Conservation (phyloP, 2,113 vertebrate genomes). For the Nematolebias whitei region DNA sequence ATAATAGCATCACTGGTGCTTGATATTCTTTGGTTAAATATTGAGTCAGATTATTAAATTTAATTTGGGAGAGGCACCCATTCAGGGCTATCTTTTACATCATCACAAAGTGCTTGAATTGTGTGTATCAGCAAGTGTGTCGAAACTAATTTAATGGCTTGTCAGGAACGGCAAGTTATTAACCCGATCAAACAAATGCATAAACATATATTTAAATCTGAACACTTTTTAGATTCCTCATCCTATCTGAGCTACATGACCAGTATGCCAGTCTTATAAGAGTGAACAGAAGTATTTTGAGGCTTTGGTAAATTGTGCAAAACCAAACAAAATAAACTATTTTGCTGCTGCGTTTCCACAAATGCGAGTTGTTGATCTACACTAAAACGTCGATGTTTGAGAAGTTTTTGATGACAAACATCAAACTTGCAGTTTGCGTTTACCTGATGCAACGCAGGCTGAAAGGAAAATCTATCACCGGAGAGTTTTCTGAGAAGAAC, state of each 20-base stretch:
- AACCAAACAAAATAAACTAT: background rate
- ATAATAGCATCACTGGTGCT: constrained; percentile 36
- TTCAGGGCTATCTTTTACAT: constrained; percentile 7
- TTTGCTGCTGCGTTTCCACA: background rate
- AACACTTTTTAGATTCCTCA: background rate
- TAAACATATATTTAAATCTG: background rate
- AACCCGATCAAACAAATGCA: background rate
- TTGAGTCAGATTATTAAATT: constrained; percentile 40
- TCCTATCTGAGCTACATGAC: constrained; percentile 1
- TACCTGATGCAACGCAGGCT: constrained; percentile 22
- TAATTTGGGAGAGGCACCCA: constrained; percentile 29
- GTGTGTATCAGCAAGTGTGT: constrained; percentile 1
- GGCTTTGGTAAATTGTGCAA: background rate
- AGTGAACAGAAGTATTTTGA: constrained; percentile 1
- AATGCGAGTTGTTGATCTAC: background rate
- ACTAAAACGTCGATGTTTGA: constrained; percentile 10
- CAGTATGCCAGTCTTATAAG: background rate
- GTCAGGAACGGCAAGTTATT: background rate
- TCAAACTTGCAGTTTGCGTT: constrained; percentile 31
- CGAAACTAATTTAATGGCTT: background rate
- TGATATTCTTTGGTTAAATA: constrained; percentile 50
- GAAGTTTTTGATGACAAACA: constrained; percentile 30
- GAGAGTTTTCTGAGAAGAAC: constrained; percentile 68
- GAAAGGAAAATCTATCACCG: constrained; percentile 55
- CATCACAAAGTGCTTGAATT: background rate